phyloP scores from a whole-genome alignment of 1,140 invertebrate genomes.

The Harlomillsia oculata region DNA sequence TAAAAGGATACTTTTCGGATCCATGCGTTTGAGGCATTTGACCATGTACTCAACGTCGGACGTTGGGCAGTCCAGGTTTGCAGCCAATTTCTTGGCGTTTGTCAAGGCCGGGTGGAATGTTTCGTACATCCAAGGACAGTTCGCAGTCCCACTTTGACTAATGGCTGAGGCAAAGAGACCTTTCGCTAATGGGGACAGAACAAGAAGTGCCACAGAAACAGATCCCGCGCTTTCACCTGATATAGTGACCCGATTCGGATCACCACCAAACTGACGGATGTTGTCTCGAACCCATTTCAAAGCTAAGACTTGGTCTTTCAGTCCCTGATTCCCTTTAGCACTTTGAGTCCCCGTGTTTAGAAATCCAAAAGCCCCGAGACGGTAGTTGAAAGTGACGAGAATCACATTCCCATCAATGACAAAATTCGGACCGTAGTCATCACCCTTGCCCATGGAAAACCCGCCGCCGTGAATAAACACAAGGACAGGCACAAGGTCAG shows the following conservation, averaged over 20 bases:
- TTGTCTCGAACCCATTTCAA: neutral
- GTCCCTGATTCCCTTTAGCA: slow-evolving; percentile 11
- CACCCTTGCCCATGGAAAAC: neutral
- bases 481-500: slow-evolving; percentile 5
- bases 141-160: slow-evolving; percentile 6
- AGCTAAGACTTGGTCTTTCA: slow-evolving; percentile 7
- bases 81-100: slow-evolving; percentile 7
- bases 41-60: slow-evolving; percentile 15
- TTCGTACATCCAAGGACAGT: neutral
- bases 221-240: slow-evolving; percentile 40
- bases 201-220: neutral
- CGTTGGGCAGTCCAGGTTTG: slow-evolving; percentile 9
- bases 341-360: slow-evolving; percentile 12
- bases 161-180: slow-evolving; percentile 11
- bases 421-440: neutral
- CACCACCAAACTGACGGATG: slow-evolving; percentile 48
- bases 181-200: slow-evolving; percentile 11
- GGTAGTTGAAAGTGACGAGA: slow-evolving; percentile 14
- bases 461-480: slow-evolving; percentile 12
- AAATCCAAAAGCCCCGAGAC: slow-evolving; percentile 8
- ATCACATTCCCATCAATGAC: slow-evolving; percentile 16
- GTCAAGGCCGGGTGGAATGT: neutral
- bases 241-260: slow-evolving; percentile 47
- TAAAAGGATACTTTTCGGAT: neutral
- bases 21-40: neutral